These are phyloP conservation scores for Drosophila setosimentum DNA, from an alignment of 2,888 invertebrate genomes.

Conservation along the genomic window DNA sequence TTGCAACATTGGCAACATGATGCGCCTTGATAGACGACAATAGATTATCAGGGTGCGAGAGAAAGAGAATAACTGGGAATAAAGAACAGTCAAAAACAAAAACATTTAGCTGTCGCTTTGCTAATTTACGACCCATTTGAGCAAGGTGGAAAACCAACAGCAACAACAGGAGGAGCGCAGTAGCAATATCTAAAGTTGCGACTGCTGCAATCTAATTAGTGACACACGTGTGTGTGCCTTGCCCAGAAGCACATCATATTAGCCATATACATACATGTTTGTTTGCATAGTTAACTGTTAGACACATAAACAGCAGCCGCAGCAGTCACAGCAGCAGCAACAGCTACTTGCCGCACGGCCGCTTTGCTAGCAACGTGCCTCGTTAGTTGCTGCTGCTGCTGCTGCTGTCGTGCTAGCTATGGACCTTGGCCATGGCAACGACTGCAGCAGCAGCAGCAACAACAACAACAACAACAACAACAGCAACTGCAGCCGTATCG, in stretches of 20 bases:
- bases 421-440: conserved; percentile 64
- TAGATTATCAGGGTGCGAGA: conserved; percentile 65
- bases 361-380: conserved; percentile 65
- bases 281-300: conserved; percentile 73
- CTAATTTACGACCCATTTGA: conserved; percentile 48
- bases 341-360: conserved; percentile 71
- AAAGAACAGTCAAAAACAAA: conserved; percentile 25
- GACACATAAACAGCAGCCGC: conserved; percentile 10
- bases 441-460: conserved; percentile 1
- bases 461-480: conserved; percentile 5
- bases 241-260: conserved; percentile 52
- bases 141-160: not conserved
- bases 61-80: conserved; percentile 20
- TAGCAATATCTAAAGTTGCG: conserved; percentile 25
- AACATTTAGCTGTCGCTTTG: conserved; percentile 51
- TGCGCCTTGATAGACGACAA: conserved; percentile 77
- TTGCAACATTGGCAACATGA: conserved; percentile 68
- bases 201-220: conserved; percentile 55
- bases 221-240: conserved; percentile 64
- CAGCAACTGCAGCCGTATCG: conserved; percentile 8
- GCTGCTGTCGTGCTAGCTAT: conserved; percentile 50
- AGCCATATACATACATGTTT: conserved; percentile 45
- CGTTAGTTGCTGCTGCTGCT: conserved; percentile 52
- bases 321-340: not conserved
- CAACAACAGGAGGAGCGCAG: not conserved